Base-by-base conservation (phyloP, 2,888 invertebrate genomes). In the Polyploca ridens region DNA sequence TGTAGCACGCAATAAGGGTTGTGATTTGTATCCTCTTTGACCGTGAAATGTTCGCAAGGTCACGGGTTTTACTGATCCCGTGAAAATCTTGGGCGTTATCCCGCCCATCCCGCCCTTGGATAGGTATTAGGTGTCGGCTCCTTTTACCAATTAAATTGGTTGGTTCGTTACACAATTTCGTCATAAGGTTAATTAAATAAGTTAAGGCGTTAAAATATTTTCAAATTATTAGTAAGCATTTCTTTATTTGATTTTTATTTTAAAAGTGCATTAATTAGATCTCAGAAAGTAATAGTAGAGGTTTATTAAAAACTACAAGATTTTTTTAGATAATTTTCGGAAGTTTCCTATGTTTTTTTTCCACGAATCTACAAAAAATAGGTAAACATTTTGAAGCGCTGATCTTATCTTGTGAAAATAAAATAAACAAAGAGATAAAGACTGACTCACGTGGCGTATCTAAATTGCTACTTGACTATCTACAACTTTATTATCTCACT, bases 91-190 rank as follows among this genome's bases (percentile, higher is more conserved):
- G 38, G 38, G 10, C 38, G 38, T 38, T 38, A 38, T 10, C 38
- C 8, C 38, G 10, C 38, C 10, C 10, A n/a, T 0, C 49, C 49
- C 3, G 14, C 16, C 49, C 6, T n/a, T 10, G 10, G 2, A 8
- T 46, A 46, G 54, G 49, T 49, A 46, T 54, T 19, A 54, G 19
- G 54, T 19, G 54, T 54, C 54, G 19, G 54, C 54, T 54, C 54
- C 10, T 19, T 19, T 54, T 19, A n/a, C 54, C 54, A 54, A 54
- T 54, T 54, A 54, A 54, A 54, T 49, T 46, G 14, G n/a, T 4
- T 16, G 2, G 16, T n/a, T 19, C 54, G 1, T 16, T 3, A 54
- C 54, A 54, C 19, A 54, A 54, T 19, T 10, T 6, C 19, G 10
- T 54, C 19, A 54, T 54, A 19, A 19, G 19, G 54, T 54, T 54